Base-by-base conservation (phyloP, 2,113 vertebrate genomes). In the Elaphurus davidianus region DNA sequence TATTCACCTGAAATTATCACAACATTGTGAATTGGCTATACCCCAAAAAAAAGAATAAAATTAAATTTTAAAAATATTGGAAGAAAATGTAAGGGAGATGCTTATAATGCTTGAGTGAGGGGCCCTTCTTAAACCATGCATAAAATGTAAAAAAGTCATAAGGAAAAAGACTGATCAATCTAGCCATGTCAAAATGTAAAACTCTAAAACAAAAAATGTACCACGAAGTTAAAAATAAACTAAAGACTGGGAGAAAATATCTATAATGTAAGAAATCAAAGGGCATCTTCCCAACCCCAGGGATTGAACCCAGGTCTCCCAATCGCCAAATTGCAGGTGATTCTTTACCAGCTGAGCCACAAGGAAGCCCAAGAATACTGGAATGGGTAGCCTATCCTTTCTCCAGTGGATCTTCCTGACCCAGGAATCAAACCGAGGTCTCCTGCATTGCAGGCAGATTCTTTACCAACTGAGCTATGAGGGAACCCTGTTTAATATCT, bases 191-290 rank as follows among this genome's bases (percentile, higher is more conserved):
- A 90, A 89, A 86, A 92, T 62, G 27, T 82, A 76, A 89, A 96
- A 45, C 15, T 50, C 8, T 45, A 82, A 36, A 82, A 82, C 36
- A 93, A 82, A 95, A 95, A 54, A 83, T 28, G 6, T 1, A n/a
- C 19, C 45, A 92, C 57, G 86, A 90, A 90, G 45, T 79, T 90
- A 90, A 97, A 84, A 17, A 79, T 17, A 95, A 92, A 85, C 50
- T 71, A 74, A 92, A 90, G 30, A 85, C 64, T 71, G 59, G 19
- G 27, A 94, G n/a, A 94, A 96, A 11, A 43, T 55, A 92, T 74
- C 36, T 81, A 8, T 84, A 67, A 92, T 55, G 30, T 55, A 85
- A 11, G 84, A 47, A 89, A 81, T 25, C 57, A 79, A 60, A 71
- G n/a, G n/a, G 67, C 4, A 71, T 71, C 5, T 36, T 71, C 67